phyloP scores from a whole-genome alignment of 2,888 invertebrate species.

The Lepidocyrtoides sp. region DNA sequence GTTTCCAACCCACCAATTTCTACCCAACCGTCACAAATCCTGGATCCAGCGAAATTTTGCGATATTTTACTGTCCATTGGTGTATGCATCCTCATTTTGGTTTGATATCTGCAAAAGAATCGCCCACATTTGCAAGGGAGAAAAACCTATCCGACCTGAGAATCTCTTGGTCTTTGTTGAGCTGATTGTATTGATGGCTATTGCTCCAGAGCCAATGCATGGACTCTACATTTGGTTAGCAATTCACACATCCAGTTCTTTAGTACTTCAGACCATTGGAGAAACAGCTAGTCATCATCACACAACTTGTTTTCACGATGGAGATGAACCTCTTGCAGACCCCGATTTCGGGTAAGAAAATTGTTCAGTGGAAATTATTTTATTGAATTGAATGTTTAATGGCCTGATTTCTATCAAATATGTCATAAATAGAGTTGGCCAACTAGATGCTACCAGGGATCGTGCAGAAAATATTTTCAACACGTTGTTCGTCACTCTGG shows the following conservation, averaged over 20 bases:
- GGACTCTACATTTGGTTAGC: constrained; percentile 80
- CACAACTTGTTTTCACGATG: constrained; percentile 87
- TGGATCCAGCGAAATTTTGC: constrained; percentile 71
- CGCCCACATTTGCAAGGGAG: constrained; percentile 53
- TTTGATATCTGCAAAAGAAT: constrained; percentile 39
- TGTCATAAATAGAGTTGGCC: constrained; percentile 90
- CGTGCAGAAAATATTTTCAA: constrained; percentile 89
- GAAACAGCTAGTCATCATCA: constrained; percentile 93
- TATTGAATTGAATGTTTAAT: neutral
- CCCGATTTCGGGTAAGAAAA: constrained; percentile 85
- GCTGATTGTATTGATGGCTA: neutral
- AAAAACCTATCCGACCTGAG: constrained; percentile 59
- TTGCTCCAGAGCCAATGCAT: neutral
- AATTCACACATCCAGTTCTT: constrained; percentile 79
- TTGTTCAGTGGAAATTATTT: neutral
- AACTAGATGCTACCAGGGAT: constrained; percentile 92
- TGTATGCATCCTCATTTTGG: constrained; percentile 70
- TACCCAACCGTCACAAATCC: constrained; percentile 71
- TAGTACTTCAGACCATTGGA: constrained; percentile 88
- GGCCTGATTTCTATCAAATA: no score
- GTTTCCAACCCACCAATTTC: constrained; percentile 66
- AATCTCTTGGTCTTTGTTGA: constrained; percentile 71
- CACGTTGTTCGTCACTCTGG: constrained; percentile 73
- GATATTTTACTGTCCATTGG: constrained; percentile 69
- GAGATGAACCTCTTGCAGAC: constrained; percentile 84